Evolutionary conservation across 2,113 vertebrate species (phyloP).

Genomic region (Isurus oxyrinchus): DNA sequence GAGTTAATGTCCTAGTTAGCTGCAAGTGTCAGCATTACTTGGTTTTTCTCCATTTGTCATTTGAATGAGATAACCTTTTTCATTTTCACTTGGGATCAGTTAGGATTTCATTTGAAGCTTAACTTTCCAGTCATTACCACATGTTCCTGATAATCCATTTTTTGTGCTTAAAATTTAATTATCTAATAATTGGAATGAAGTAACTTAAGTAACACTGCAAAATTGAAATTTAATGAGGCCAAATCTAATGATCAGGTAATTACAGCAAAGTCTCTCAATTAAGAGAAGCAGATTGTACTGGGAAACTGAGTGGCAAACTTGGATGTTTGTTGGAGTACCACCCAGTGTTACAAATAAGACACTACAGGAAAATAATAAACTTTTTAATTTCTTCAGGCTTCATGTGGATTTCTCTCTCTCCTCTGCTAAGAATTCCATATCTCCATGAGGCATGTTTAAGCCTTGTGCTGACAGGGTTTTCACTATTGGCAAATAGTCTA

Average conservation of each 20-base stretch:
- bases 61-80: background rate
- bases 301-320: background rate
- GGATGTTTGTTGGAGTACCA: background rate
- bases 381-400: background rate
- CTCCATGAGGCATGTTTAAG: background rate
- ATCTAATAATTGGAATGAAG: background rate
- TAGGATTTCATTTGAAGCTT: background rate
- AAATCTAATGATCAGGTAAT: background rate
- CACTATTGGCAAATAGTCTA: no score
- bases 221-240: background rate
- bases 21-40: background rate
- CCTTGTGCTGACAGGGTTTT: no score
- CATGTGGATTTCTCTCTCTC: background rate
- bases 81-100: background rate
- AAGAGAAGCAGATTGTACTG: background rate
- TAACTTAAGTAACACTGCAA: background rate
- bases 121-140: background rate
- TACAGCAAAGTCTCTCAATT: background rate
- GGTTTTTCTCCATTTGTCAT: background rate
- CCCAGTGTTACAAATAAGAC: background rate
- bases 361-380: background rate
- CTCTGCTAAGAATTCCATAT: background rate
- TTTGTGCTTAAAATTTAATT: background rate
- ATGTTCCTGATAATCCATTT: background rate
- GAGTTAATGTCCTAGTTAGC: background rate